Evolutionary conservation across 2,797 vertebrate species (phyloP).

Genomic region (Otolemur crassicaudatus): DNA sequence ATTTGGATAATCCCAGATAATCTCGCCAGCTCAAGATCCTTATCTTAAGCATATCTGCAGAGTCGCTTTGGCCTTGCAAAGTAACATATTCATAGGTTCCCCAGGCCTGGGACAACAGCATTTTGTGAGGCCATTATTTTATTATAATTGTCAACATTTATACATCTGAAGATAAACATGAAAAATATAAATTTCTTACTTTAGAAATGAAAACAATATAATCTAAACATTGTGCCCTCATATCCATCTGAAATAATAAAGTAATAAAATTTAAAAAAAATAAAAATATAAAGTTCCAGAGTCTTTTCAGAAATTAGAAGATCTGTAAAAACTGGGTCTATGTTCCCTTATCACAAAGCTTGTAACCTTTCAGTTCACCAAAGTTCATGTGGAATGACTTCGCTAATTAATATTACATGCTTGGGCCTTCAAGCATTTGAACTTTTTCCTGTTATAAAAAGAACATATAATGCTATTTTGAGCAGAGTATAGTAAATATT

Average conservation of each 20-base stretch:
- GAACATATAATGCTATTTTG: neutral
- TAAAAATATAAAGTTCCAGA: neutral
- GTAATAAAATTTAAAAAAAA: too few species aligned
- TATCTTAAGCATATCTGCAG: neutral
- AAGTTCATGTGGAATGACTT: neutral
- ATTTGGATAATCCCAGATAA: neutral
- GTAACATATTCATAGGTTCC: neutral
- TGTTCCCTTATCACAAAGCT: neutral
- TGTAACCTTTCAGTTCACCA: neutral
- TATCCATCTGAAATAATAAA: too few species aligned
- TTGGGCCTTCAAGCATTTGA: neutral
- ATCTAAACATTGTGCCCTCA: too few species aligned
- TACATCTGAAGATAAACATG: neutral
- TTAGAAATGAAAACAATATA: too few species aligned
- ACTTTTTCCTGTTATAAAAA: constrained; percentile 7
- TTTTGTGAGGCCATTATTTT: neutral
- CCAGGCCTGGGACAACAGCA: neutral
- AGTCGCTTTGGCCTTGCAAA: neutral
- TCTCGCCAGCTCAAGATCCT: neutral
- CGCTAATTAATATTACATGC: neutral
- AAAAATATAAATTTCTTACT: neutral
- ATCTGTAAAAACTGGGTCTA: neutral
- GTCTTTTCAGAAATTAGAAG: neutral
- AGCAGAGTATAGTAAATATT: neutral
- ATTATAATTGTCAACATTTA: neutral